phyloP scores from a whole-genome alignment of 1,140 invertebrate species.

The Coelopa frigida region DNA sequence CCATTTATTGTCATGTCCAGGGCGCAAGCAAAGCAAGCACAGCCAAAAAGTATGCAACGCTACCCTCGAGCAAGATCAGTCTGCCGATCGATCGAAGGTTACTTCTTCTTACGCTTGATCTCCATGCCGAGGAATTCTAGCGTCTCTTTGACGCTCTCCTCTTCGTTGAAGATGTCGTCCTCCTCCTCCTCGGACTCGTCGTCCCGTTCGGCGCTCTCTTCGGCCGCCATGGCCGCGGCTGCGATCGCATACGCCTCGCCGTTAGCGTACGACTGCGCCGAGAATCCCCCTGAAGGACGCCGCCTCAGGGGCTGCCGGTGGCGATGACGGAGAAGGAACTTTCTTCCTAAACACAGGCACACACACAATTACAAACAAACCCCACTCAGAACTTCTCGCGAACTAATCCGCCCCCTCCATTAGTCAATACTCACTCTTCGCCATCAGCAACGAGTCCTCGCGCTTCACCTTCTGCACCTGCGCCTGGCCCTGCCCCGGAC shows the following conservation, averaged over 20 bases:
- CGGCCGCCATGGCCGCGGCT: too few species aligned
- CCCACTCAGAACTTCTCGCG: too few species aligned
- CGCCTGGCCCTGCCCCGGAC: too few species aligned
- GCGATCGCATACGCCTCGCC: too few species aligned
- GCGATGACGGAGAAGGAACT: constrained; percentile 1
- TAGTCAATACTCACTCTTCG: constrained; percentile 28
- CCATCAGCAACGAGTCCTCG: constrained; percentile 38
- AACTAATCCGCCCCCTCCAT: too few species aligned
- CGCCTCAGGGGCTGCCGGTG: background rate
- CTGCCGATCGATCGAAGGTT: constrained; percentile 1
- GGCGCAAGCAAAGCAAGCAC: too few species aligned
- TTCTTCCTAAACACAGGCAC: too few species aligned
- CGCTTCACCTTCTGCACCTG: constrained; percentile 40
- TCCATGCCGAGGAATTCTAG: constrained; percentile 13
- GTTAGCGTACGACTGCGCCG: background rate
- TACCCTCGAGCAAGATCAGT: constrained; percentile 24
- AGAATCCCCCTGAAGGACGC: constrained; percentile 2
- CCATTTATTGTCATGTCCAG: too few species aligned
- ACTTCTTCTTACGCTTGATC: constrained; percentile 7
- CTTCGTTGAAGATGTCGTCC: constrained; percentile 12
- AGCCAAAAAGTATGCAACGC: too few species aligned
- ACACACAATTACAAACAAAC: constrained; percentile 1
- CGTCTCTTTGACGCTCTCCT: constrained; percentile 14
- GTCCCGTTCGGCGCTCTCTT: constrained; percentile 9
- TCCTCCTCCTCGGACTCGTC: constrained; percentile 16